phyloP scores from a whole-genome alignment of 2,797 vertebrate genomes.

The Liparis tanakae region DNA sequence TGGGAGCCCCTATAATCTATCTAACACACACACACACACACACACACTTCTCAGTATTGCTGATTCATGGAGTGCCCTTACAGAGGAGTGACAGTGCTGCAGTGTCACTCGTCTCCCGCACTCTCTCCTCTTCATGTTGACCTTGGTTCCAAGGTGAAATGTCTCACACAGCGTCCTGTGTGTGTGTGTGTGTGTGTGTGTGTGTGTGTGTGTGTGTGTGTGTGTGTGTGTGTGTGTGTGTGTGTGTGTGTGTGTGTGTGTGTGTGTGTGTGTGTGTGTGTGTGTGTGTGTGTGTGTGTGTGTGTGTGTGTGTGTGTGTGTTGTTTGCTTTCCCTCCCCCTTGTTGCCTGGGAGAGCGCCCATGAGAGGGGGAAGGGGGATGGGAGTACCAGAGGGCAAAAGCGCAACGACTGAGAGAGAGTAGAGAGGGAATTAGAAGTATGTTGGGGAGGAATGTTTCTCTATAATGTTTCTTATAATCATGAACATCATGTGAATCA shows the following conservation, averaged over 20 bases:
- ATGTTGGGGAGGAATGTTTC: conserved; percentile 14
- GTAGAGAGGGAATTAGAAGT: conserved; percentile 29
- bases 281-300: conserved; percentile 30
- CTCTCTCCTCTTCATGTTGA: conserved; percentile 35
- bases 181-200: conserved; percentile 27
- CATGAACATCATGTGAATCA: conserved; percentile 20
- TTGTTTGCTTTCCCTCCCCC: conserved; percentile 69
- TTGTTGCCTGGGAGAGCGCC: conserved; percentile 67
- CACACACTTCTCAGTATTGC: conserved; percentile 30
- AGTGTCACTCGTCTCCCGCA: conserved; percentile 13
- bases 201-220: conserved; percentile 30
- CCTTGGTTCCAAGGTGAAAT: conserved; percentile 71
- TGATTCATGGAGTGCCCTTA: conserved; percentile 47
- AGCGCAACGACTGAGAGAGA: conserved; percentile 47
- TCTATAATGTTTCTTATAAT: conserved; percentile 9
- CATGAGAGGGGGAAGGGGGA: conserved; percentile 55
- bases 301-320: conserved; percentile 38
- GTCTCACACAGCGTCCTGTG: conserved; percentile 54
- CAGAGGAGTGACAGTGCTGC: neutral
- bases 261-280: conserved; percentile 30
- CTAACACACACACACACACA: neutral
- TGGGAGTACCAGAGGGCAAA: conserved; percentile 47
- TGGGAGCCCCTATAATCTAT: neutral
- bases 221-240: conserved; percentile 30
- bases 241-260: conserved; percentile 30